These are phyloP conservation scores for Spinibarbus caldwelli DNA, from an alignment of 2,797 vertebrate species.

Conservation along the genomic window DNA sequence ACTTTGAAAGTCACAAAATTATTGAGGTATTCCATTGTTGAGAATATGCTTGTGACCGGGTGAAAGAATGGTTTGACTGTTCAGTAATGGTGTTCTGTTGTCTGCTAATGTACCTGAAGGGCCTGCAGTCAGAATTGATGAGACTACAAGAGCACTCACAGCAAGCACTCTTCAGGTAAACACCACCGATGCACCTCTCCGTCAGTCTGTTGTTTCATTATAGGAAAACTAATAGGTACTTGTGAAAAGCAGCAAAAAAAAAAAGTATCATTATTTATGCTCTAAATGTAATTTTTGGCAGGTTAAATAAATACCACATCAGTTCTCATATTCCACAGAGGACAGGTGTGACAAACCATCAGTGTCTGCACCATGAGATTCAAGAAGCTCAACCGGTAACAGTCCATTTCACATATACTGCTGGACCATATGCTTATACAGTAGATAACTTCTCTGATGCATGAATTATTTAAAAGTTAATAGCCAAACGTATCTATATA, in stretches of 20 bases:
- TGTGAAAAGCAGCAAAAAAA: not conserved
- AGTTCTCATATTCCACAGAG: constrained; percentile 60
- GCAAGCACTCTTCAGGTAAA: constrained; percentile 76
- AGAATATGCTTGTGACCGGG: not conserved
- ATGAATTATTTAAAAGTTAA: not conserved
- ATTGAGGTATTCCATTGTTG: constrained; percentile 69
- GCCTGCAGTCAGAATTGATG: constrained; percentile 73
- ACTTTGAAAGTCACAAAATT: constrained; percentile 75
- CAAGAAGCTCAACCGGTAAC: constrained; percentile 75
- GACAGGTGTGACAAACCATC: constrained; percentile 64
- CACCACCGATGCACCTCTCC: not conserved
- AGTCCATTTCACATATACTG: not conserved
- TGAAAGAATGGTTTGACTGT: not conserved
- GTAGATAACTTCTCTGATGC: too few relatives aligned
- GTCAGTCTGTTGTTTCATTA: not conserved
- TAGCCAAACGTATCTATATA: not conserved
- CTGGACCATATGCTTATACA: too few relatives aligned
- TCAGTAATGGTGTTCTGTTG: constrained; percentile 4
- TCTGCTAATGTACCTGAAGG: constrained; percentile 64
- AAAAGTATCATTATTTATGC: not conserved
- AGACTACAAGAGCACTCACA: constrained; percentile 76
- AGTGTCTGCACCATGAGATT: constrained; percentile 77
- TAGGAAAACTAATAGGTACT: not conserved
- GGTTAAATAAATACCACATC: constrained; percentile 71
- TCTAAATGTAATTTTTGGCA: constrained; percentile 52